Base-by-base conservation (phyloP, 2,888 invertebrate genomes). In the Cactoblastis cactorum region DNA sequence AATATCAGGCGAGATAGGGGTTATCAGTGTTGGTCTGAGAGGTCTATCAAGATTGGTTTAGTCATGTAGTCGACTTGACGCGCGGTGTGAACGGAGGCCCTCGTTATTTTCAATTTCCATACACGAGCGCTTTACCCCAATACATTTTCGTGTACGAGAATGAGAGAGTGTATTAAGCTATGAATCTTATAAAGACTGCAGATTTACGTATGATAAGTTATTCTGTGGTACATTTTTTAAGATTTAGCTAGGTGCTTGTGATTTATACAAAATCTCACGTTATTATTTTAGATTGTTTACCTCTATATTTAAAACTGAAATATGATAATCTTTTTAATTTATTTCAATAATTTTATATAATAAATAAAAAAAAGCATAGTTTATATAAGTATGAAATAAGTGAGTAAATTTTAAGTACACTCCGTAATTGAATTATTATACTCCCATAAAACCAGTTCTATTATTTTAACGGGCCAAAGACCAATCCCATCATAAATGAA, bases 41-140 rank as follows among this genome's bases (percentile, higher is more conserved):
- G 85, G 69, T 84, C 86, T 67, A 71, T 76, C 70, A 73, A 67
- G 59, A 71, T 69, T 84, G 86, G 87, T 71, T 65, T 73, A 63
- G 62, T 66, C 71, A 75, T 69, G 74, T 75, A 83, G 80, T 76
- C 80, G 79, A 82, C 80, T 78, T 80, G 81, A 78, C 76, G 83
- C 83, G 80, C 80, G 77, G 80, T 82, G 82, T 80, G 86, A 86
- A 85, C 83, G 79, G 77, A 74, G 79, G 79, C 74, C 77, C 85
- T 88, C 88, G 85, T 88, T 88, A 89, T 88, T 89, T 88, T 87
- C 87, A 87, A 89, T 89, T 88, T 88, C 85, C 86, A 85, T 85
- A 85, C 84, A 82, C 82, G 80, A 81, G 77, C 83, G 74, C 79
- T 78, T 83, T 80, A 74, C 73, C 56, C 55, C 77, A 83, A 70